Evolutionary conservation across 2,113 vertebrate species (phyloP).

Genomic region (Perognathus longimembris): DNA sequence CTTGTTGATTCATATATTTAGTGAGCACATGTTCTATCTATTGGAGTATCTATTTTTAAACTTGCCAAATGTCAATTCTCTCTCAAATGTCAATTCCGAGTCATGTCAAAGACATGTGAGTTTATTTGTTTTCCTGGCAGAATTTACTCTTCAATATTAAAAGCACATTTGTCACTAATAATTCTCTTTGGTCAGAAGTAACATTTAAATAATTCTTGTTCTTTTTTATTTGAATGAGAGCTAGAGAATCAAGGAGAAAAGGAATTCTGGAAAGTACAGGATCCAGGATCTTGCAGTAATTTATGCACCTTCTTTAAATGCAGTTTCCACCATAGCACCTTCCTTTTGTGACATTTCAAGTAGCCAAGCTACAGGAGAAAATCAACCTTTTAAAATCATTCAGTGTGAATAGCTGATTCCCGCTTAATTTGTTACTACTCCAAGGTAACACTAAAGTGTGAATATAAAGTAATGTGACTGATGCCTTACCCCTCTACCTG

Average conservation of each 20-base stretch:
- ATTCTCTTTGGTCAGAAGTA: neutral
- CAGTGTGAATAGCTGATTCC: conserved; percentile 63
- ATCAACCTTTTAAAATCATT: conserved; percentile 64
- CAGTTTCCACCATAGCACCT: neutral
- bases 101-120: conserved; percentile 40
- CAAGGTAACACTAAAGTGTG: conserved; percentile 52
- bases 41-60: conserved; percentile 78
- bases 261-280: conserved; percentile 7
- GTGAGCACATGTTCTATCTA: conserved; percentile 63
- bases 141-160: conserved; percentile 22
- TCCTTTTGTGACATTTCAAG: conserved; percentile 59
- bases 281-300: conserved; percentile 31
- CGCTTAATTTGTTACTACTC: conserved; percentile 74
- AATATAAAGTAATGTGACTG: conserved; percentile 33
- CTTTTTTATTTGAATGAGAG: conserved; percentile 5
- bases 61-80: conserved; percentile 72
- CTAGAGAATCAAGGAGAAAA: neutral
- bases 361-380: conserved; percentile 17
- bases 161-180: conserved; percentile 7
- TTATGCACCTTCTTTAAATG: conserved; percentile 51
- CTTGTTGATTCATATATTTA: conserved; percentile 69
- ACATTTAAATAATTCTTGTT: conserved; percentile 11
- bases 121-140: conserved; percentile 39
- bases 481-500: neutral
- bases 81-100: conserved; percentile 58